phyloP scores from a whole-genome alignment of 2,888 invertebrate genomes.

The Drosophila setosimentum region DNA sequence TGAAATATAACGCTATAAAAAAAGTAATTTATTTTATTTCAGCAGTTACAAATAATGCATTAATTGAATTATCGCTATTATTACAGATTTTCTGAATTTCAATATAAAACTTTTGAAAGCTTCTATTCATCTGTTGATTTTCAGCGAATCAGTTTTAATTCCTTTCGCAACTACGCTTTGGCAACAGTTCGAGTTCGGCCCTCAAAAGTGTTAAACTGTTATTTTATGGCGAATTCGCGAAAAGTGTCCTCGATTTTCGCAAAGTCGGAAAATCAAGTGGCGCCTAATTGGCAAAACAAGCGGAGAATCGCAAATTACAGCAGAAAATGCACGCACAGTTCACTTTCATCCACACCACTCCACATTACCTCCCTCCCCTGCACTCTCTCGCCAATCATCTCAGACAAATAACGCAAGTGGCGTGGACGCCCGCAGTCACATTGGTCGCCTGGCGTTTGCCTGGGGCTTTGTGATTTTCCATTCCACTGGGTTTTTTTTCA shows the following conservation, averaged over 20 bases:
- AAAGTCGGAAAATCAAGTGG: slow-evolving; percentile 70
- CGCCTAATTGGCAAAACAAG: slow-evolving; percentile 81
- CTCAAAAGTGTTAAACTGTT: slow-evolving; percentile 39
- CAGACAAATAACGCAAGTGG: slow-evolving; percentile 63
- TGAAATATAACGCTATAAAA: not conserved
- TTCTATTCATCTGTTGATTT: slow-evolving; percentile 9
- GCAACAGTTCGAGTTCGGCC: not conserved
- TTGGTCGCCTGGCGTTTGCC: slow-evolving; percentile 20
- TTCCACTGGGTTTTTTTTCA: slow-evolving; percentile 26
- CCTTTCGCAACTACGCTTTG: slow-evolving; percentile 29
- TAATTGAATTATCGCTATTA: not conserved
- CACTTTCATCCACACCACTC: not conserved
- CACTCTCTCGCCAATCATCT: not conserved
- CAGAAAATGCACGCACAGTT: slow-evolving; percentile 55
- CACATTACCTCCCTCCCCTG: not conserved
- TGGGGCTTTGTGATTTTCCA: slow-evolving; percentile 56
- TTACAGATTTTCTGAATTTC: not conserved
- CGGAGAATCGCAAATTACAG: slow-evolving; percentile 77
- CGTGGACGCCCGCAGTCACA: slow-evolving; percentile 59
- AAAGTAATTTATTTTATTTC: not conserved
- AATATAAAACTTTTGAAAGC: slow-evolving; percentile 16
- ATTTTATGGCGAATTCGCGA: slow-evolving; percentile 58
- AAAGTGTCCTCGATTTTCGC: slow-evolving; percentile 31
- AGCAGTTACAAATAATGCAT: not conserved
- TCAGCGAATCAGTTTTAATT: slow-evolving; percentile 26